Conservation (phyloP, 1,140 invertebrate species). For the Lepidotrigona ventralis region DNA sequence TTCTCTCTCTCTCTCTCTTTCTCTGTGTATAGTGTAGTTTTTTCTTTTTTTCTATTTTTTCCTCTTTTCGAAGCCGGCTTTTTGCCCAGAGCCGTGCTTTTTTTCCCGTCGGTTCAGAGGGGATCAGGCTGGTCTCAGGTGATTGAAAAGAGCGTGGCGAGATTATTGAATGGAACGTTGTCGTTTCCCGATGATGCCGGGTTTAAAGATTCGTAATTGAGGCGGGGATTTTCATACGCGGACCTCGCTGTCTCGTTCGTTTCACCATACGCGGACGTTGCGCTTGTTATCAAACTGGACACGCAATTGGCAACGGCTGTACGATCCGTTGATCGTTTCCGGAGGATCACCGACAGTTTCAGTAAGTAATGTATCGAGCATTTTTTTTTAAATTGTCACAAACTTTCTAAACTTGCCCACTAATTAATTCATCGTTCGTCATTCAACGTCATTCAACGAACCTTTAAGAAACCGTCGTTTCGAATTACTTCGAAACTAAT, state of each 20-base stretch:
- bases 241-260: not conserved
- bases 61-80: not conserved
- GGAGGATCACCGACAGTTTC: too few species aligned
- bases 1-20: not conserved
- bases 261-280: not conserved
- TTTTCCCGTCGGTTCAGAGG: not conserved
- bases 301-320: not conserved
- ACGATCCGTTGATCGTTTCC: not conserved
- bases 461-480: not conserved
- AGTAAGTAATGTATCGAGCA: too few species aligned
- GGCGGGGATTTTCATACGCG: not conserved
- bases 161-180: constrained; percentile 10
- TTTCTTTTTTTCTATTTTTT: not conserved
- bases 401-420: too few species aligned
- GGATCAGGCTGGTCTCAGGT: constrained; percentile 12
- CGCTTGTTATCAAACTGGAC: not conserved
- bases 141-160: constrained; percentile 21
- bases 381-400: too few species aligned
- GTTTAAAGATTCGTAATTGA: not conserved
- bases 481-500: not conserved
- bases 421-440: too few species aligned
- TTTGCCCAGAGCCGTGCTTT: not conserved
- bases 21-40: not conserved
- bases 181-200: not conserved
- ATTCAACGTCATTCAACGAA: too few species aligned